Conservation (phyloP, 2,888 invertebrate species). For the Aporophyla lueneburgensis region DNA sequence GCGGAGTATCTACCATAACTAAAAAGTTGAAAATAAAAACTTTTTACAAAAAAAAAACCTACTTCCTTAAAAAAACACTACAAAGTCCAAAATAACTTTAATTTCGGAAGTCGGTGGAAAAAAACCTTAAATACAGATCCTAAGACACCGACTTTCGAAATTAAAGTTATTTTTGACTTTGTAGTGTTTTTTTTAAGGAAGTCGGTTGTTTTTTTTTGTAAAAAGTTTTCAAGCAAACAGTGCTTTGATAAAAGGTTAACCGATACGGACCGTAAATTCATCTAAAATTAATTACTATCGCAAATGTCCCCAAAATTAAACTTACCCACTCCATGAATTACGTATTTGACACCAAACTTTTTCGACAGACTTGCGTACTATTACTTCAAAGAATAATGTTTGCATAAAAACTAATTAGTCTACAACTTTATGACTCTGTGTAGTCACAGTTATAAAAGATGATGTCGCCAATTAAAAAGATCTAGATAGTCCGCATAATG, state of each 20-base stretch:
- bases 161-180: no score
- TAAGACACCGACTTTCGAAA: no score
- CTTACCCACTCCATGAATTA: slow-evolving; percentile 5
- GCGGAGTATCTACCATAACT: no score
- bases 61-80: no score
- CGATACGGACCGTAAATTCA: neutral
- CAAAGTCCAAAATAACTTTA: no score
- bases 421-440: slow-evolving; percentile 45
- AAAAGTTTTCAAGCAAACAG: neutral
- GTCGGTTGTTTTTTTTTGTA: no score
- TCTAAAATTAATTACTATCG: slow-evolving; percentile 13
- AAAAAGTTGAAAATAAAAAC: no score
- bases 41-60: no score
- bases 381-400: slow-evolving; percentile 42
- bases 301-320: neutral
- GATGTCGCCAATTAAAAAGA: slow-evolving; percentile 71
- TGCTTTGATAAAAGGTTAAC: neutral
- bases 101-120: no score
- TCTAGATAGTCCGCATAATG: slow-evolving; percentile 82
- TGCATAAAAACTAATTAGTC: slow-evolving; percentile 50
- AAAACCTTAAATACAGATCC: no score
- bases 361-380: slow-evolving; percentile 28
- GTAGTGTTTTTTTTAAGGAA: no score
- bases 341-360: slow-evolving; percentile 21
- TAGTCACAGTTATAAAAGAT: slow-evolving; percentile 50